These are phyloP conservation scores for Cuculus canorus DNA, from an alignment of 2,797 vertebrate species.

Conservation along the genomic window DNA sequence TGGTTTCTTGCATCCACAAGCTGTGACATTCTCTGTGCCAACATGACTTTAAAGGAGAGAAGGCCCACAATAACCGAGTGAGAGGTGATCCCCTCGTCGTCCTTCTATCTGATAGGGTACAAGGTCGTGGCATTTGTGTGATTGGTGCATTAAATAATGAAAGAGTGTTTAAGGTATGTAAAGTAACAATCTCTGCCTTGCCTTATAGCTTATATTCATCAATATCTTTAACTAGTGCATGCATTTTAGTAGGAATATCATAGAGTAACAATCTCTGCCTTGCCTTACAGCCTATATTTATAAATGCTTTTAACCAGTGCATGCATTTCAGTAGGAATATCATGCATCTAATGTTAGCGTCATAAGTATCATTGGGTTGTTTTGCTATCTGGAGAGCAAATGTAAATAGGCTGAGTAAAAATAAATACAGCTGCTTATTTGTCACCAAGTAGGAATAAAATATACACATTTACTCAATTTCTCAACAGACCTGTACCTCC, in stretches of 20 bases:
- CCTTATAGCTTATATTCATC: too few relatives aligned
- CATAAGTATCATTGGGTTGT: neutral
- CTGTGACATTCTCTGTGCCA: conserved; percentile 42
- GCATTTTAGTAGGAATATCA: too few relatives aligned
- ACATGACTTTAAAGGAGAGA: neutral
- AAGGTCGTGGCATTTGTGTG: neutral
- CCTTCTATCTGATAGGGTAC: neutral
- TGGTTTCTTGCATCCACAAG: neutral
- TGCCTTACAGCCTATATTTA: neutral
- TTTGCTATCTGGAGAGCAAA: neutral
- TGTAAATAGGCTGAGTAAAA: neutral
- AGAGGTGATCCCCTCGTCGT: neutral
- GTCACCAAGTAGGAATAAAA: neutral
- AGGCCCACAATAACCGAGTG: neutral
- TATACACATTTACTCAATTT: neutral
- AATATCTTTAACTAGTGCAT: too few relatives aligned
- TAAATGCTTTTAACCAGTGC: neutral
- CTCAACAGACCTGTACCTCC: neutral
- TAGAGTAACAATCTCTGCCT: rapidly evolving
- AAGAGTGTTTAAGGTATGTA: neutral
- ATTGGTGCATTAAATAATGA: neutral
- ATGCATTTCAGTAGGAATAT: neutral
- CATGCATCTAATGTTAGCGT: neutral
- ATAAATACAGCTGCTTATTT: neutral
- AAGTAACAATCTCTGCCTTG: too few relatives aligned